Evolutionary conservation across 2,888 invertebrate species (phyloP), one percentile per base, ranked within the genome.

Genomic region (Odiellus spinosus): DNA sequence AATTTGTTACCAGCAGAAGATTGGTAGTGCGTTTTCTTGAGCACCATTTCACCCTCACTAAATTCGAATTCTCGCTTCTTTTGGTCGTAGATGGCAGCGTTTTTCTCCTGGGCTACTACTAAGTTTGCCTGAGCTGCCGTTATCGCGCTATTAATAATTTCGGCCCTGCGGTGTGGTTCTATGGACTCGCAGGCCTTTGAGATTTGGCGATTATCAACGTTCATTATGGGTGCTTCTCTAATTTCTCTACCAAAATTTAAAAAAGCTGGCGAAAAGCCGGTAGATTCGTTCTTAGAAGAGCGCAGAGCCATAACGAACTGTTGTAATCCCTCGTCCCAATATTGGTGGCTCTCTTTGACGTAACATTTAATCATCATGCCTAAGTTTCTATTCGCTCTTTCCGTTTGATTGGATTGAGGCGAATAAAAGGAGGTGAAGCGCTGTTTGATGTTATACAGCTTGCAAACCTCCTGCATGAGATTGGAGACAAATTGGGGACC

Each of bases 401-500:
- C 48, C 1, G 48, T 43, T 4, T 45, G 52, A 14, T 52, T 50
- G 11, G 42, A 44, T 19, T 48, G 41, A 1, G 44, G 50, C 21
- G 43, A 39, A 14, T 50, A 52, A 4, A 40, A 18, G 5, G 49
- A 39, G 4, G 32, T 40, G n/a, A 20, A 35, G n/a, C 11, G 11
- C 18, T 49, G 19, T 10, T 26, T 14, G 20, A 45, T 40, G 10
- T 44, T 40, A 11, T 44, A 15, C 2, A 21, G 11, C 15, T 8
- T 35, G 6, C 2, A 21, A 10, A 19, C 14, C 18, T 35, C 20
- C 20, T 35, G 17, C 42, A 36, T 45, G 4, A 48, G 11, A 2
- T 12, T 21, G 20, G 15, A 20, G 4, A 26, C 45, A 32, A 45
- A 45, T 32, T 35, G 19, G 0, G 42, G 20, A 10, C 36, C 45